Evolutionary conservation across 2,113 vertebrate species (phyloP), one percentile per base, ranked within the genome.

Genomic region (Chroicocephalus ridibundus): DNA sequence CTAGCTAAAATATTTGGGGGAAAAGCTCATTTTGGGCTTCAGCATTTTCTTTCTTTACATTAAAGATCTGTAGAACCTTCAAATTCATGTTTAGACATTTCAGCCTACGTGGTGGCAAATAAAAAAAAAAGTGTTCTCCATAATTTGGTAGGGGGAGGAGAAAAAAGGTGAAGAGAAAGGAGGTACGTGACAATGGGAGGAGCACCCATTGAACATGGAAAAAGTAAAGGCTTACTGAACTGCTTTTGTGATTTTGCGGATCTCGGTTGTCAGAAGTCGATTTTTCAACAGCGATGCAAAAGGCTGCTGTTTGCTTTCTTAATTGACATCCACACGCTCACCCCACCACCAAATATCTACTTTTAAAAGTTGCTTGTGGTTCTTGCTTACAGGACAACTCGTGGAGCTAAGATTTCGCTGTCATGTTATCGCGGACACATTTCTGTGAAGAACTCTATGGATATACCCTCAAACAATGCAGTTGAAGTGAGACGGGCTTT

Each of bases 391-490:
- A 74, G 38, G 61, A 21, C 15, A n/a, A 4, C 18, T 58, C 9
- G 0, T 5, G 18, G 34, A 65, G 21, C 40, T 29, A 25, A 65
- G 22, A 25, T 44, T 86, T 75, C 21, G 4, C 49, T 6, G 11
- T 15, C 13, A 3, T 2, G 0, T 15, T 68, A 20, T 1, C 60
- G 61, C 40, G 83, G 74, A 19, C 44, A 18, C 1, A 0, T 42
- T 62, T 72, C 75, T 91, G 83, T 40, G 31, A 65, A 52, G 44
- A 65, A 44, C 2, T 14, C 22, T 38, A 1, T 14, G 58, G 38
- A 31, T 3, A 0, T 44, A 19, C 19, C 27, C 14, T 74, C 36
- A 62, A 21, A 58, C 29, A 74, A 3, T 13, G 34, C 44, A 65
- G 18, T 9, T 78, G 46, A 54, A 65, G 60, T 57, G 62, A 25